A percentile compares a stretch with the other conserved stretches of the same genome.
Evolutionary conservation across 1,140 invertebrate species (phyloP).

Genomic region (Ruditapes philippinarum): DNA sequence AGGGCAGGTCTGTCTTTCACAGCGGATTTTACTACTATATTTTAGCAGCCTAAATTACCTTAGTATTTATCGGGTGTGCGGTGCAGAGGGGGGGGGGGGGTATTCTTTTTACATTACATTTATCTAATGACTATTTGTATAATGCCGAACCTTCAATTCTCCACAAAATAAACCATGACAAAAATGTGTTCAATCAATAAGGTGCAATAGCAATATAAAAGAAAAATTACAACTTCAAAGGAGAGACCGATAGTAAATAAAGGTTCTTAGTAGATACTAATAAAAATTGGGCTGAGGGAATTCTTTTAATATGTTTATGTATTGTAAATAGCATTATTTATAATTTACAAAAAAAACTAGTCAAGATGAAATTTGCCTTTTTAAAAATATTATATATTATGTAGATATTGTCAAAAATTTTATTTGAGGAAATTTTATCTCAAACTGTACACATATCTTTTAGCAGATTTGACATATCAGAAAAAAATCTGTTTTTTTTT

Average conservation of each 20-base stretch:
- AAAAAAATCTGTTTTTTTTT: not conserved
- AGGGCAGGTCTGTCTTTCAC: too few relatives aligned
- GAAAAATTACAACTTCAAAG: not conserved
- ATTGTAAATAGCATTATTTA: constrained; percentile 48
- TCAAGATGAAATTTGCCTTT: constrained; percentile 13
- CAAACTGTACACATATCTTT: constrained; percentile 25
- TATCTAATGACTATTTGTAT: not conserved
- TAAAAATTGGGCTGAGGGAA: constrained; percentile 26
- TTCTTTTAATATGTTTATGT: not conserved
- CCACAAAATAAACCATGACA: not conserved
- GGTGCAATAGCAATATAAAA: constrained; percentile 13
- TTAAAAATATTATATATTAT: constrained; percentile 22
- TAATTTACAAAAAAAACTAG: constrained; percentile 39
- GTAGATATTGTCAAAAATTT: constrained; percentile 31
- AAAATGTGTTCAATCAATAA: constrained; percentile 2
- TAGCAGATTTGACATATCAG: constrained; percentile 27
- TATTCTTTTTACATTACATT: too few relatives aligned
- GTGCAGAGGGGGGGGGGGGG: too few relatives aligned
- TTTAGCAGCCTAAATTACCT: too few relatives aligned
- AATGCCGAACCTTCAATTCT: not conserved
- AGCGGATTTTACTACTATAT: too few relatives aligned
- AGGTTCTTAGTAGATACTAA: not conserved
- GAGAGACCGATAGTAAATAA: not conserved
- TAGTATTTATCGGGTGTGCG: too few relatives aligned
- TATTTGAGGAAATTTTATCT: constrained; percentile 49